phyloP scores from a whole-genome alignment of 2,888 invertebrate species.

The Aleiodes alternator region DNA sequence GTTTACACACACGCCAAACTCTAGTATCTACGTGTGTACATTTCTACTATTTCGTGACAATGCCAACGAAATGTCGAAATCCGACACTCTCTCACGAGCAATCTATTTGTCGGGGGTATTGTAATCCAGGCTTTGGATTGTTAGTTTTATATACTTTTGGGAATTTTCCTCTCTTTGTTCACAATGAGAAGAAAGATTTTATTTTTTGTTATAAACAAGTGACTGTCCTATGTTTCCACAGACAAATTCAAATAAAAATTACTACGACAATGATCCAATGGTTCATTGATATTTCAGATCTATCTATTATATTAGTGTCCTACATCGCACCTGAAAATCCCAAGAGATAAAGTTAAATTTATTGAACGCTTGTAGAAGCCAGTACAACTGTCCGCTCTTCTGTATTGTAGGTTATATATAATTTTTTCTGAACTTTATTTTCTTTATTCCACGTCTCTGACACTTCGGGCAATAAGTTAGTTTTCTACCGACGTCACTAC shows the following conservation, averaged over 20 bases:
- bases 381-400: not conserved
- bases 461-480: constrained; percentile 47
- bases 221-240: not conserved
- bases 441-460: not conserved
- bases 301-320: constrained; percentile 8
- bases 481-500: constrained; percentile 65
- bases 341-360: constrained; percentile 29
- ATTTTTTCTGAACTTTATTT: constrained; percentile 18
- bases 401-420: constrained; percentile 5
- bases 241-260: constrained; percentile 49
- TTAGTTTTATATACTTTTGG: constrained; percentile 55
- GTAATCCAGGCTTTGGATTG: constrained; percentile 69
- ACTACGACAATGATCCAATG: constrained; percentile 4
- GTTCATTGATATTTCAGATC: constrained; percentile 7
- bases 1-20: constrained; percentile 5
- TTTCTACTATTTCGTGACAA: constrained; percentile 52
- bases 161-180: not conserved
- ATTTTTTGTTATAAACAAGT: not conserved
- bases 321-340: constrained; percentile 9
- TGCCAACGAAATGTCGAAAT: constrained; percentile 56
- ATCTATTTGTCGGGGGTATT: constrained; percentile 69
- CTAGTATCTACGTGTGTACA: constrained; percentile 21
- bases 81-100: constrained; percentile 65
- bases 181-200: no score
- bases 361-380: not conserved